These are phyloP conservation scores for Drosophila algonquin DNA, from an alignment of 2,888 invertebrate species.

Conservation along the genomic window DNA sequence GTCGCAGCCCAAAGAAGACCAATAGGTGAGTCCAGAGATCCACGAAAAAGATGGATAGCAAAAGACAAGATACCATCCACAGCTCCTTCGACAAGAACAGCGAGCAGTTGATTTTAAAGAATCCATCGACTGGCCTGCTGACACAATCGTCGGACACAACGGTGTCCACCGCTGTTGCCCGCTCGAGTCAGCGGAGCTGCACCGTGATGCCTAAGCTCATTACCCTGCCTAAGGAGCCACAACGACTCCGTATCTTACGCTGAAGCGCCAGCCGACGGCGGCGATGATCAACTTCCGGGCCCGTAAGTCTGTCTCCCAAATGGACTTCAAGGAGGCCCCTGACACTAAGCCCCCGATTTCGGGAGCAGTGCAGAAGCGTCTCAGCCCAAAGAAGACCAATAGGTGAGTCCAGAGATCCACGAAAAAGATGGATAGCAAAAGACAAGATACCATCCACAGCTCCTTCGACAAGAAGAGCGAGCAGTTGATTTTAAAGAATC, in stretches of 20 bases:
- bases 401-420: constrained; percentile 26
- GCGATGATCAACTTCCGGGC: constrained; percentile 69
- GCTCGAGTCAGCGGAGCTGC: constrained; percentile 1
- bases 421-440: too few relatives aligned
- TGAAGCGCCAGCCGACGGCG: constrained; percentile 67
- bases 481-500: constrained; percentile 26
- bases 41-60: too few relatives aligned
- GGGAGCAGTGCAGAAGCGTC: constrained; percentile 44
- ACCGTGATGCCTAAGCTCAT: constrained; percentile 9
- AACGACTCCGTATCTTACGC: constrained; percentile 43
- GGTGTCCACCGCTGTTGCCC: constrained; percentile 44
- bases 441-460: constrained; percentile 25
- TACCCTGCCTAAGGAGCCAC: constrained; percentile 4
- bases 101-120: constrained; percentile 28
- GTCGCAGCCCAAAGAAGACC: constrained; percentile 40
- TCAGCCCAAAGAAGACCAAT: constrained; percentile 32
- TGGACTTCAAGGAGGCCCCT: constrained; percentile 78
- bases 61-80: too few relatives aligned
- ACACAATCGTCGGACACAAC: constrained; percentile 71
- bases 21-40: constrained; percentile 26
- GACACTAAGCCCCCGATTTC: constrained; percentile 44
- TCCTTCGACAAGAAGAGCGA: constrained; percentile 29
- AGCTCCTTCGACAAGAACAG: constrained; percentile 47
- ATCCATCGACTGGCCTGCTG: constrained; percentile 28
- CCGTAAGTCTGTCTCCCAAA: constrained; percentile 80